Evolutionary conservation across 2,888 invertebrate genomes (phyloP).

Genomic region (Thymelicus lineola): DNA sequence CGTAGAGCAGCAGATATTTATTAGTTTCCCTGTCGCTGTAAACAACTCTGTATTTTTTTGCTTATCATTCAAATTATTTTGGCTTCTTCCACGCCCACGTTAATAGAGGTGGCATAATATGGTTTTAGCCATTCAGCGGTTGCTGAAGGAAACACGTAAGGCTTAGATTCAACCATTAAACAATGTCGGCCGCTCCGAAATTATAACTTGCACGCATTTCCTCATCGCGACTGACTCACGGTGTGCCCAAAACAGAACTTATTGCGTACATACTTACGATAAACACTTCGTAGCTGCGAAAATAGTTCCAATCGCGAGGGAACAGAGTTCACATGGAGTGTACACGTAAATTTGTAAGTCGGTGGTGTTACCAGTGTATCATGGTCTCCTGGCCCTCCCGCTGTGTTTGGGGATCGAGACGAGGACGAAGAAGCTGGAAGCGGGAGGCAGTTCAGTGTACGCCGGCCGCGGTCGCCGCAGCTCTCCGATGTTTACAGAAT

Average conservation of each 20-base stretch:
- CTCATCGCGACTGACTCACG: constrained; percentile 80
- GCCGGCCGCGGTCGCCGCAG: constrained; percentile 63
- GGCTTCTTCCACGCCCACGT: not conserved
- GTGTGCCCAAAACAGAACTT: constrained; percentile 82
- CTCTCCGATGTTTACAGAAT: constrained; percentile 80
- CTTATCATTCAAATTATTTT: not conserved
- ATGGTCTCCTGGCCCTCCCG: constrained; percentile 58
- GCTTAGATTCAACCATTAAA: constrained; percentile 74
- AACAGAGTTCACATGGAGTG: constrained; percentile 40
- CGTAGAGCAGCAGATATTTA: too few relatives aligned
- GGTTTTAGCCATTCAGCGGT: constrained; percentile 45
- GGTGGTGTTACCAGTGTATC: constrained; percentile 55
- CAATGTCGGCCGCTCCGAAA: constrained; percentile 78
- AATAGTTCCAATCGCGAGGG: constrained; percentile 46
- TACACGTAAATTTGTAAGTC: constrained; percentile 54
- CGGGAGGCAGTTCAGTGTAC: constrained; percentile 55
- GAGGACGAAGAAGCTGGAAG: constrained; percentile 50
- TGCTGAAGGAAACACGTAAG: constrained; percentile 54
- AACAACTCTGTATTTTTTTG: not conserved
- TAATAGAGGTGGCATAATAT: constrained; percentile 7
- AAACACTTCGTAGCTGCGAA: constrained; percentile 42
- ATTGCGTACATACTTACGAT: constrained; percentile 64
- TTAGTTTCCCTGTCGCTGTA: too few relatives aligned
- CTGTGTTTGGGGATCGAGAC: constrained; percentile 45
- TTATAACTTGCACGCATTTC: constrained; percentile 83